phyloP scores from a whole-genome alignment of 2,888 invertebrate genomes.

The Phrixothrix hirtus region DNA sequence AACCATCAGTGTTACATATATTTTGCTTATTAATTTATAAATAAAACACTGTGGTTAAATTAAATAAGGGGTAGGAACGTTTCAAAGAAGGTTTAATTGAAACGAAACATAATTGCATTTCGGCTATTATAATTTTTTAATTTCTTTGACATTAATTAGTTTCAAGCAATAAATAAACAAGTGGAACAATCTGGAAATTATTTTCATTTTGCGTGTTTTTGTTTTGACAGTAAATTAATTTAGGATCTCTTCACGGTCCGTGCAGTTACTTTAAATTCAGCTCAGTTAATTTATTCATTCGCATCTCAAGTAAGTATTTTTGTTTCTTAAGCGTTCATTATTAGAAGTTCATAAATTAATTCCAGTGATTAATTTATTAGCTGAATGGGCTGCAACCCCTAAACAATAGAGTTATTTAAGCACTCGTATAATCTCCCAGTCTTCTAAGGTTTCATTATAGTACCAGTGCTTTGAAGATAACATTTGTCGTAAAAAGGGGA shows the following conservation, averaged over 20 bases:
- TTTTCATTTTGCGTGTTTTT: slow-evolving; percentile 43
- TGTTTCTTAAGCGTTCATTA: slow-evolving; percentile 48
- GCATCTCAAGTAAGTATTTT: slow-evolving; percentile 45
- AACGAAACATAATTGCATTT: too few species aligned
- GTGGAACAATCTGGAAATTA: slow-evolving; percentile 46
- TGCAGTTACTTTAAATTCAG: slow-evolving; percentile 41
- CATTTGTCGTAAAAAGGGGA: too few species aligned
- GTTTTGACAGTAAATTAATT: slow-evolving; percentile 48
- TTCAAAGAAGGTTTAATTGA: too few species aligned
- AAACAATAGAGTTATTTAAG: neutral
- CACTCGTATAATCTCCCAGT: neutral
- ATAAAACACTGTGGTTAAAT: too few species aligned
- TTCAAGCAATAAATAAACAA: slow-evolving; percentile 43
- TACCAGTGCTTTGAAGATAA: too few species aligned
- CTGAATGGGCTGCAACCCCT: neutral
- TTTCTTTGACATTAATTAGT: slow-evolving; percentile 45
- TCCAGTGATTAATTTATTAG: slow-evolving; percentile 48
- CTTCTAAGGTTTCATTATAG: neutral
- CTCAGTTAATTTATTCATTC: slow-evolving; percentile 47
- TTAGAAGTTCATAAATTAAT: slow-evolving; percentile 51
- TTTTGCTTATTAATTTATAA: neutral
- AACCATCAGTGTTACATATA: neutral
- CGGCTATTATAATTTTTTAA: slow-evolving; percentile 38
- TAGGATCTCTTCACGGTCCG: slow-evolving; percentile 41
- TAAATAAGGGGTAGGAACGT: too few species aligned